Evolutionary conservation across 2,113 vertebrate species (phyloP).

Genomic region (Gadus chalcogrammus): DNA sequence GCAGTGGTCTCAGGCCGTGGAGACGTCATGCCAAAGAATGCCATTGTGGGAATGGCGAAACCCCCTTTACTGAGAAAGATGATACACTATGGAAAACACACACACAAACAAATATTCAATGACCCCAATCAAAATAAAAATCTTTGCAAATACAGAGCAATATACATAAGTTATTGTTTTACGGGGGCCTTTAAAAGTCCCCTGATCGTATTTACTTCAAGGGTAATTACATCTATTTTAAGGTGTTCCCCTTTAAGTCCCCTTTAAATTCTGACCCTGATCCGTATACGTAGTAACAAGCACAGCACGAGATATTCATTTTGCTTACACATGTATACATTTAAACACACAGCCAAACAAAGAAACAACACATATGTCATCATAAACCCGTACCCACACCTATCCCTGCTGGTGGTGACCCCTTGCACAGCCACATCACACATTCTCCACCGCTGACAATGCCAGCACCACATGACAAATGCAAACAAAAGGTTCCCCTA

Average conservation of each 20-base stretch:
- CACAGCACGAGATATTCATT: constrained; percentile 6
- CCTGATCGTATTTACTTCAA: no score
- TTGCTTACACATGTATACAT: background rate
- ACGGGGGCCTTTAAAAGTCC: no score
- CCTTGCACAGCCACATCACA: constrained; percentile 42
- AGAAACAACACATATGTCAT: constrained; percentile 20
- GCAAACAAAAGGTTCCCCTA: constrained; percentile 75
- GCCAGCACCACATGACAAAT: constrained; percentile 72
- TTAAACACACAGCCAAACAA: background rate
- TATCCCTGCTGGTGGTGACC: constrained; percentile 48
- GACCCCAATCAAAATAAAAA: no score
- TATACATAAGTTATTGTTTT: no score
- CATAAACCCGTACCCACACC: constrained; percentile 25
- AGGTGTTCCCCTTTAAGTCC: no score
- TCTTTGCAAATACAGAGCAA: no score
- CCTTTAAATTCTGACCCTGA: background rate
- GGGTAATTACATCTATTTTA: no score
- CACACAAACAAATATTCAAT: no score
- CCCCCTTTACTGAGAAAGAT: no score
- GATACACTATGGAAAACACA: no score
- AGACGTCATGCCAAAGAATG: no score
- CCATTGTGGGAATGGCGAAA: no score
- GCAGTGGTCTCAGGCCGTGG: constrained; percentile 6
- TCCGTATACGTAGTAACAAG: background rate
- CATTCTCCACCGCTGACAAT: constrained; percentile 63